These are phyloP conservation scores for Conopomorpha cramerella DNA, from an alignment of 1,140 invertebrate genomes.

Conservation along the genomic window DNA sequence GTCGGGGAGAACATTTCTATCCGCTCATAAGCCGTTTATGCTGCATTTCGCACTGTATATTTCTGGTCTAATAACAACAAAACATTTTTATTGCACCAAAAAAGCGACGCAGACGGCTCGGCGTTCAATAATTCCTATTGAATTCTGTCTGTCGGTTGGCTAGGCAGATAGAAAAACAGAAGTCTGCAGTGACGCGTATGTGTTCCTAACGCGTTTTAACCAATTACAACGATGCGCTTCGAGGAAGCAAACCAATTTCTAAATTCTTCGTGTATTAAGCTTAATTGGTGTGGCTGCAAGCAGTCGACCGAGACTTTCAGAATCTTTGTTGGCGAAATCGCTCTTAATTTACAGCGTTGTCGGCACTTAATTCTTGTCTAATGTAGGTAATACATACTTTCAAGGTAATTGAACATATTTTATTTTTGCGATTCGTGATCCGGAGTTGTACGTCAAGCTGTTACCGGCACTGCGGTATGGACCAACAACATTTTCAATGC, in stretches of 20 bases:
- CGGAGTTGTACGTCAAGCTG: no score
- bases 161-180: slow-evolving; percentile 12
- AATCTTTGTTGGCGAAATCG: slow-evolving; percentile 40
- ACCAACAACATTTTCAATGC: no score
- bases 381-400: no score
- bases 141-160: slow-evolving; percentile 18
- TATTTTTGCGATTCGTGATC: no score
- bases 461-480: no score
- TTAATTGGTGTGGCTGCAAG: slow-evolving; percentile 49
- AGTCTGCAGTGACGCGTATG: slow-evolving; percentile 42
- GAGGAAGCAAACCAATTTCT: slow-evolving; percentile 57
- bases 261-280: slow-evolving; percentile 57
- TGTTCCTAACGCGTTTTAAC: slow-evolving; percentile 40
- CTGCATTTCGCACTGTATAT: no score
- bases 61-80: not conserved
- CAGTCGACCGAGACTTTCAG: slow-evolving; percentile 42
- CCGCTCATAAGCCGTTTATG: not conserved
- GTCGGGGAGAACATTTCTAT: no score
- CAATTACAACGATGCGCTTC: slow-evolving; percentile 57
- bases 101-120: not conserved
- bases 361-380: no score
- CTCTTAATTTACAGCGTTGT: slow-evolving; percentile 17
- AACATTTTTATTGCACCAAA: not conserved
- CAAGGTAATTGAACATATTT: no score
- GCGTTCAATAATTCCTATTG: slow-evolving; percentile 8